Evolutionary conservation across 2,113 vertebrate species (phyloP).

Genomic region (Piprites chloris): DNA sequence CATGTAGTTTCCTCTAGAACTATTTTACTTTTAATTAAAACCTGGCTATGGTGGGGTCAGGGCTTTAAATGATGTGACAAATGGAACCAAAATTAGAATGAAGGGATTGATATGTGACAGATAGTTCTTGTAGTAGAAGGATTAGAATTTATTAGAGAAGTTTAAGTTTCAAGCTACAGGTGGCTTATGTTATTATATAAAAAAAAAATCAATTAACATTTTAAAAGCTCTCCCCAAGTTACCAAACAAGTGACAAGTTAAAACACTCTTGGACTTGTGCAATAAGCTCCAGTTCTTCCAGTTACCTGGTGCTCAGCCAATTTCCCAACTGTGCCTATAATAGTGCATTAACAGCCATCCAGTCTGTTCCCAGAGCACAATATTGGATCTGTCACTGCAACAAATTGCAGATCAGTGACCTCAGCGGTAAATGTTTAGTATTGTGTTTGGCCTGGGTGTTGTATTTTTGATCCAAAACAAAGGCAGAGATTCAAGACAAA

Average conservation of each 20-base stretch:
- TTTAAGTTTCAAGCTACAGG: conserved; percentile 45
- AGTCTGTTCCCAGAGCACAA: conserved; percentile 38
- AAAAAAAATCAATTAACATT: conserved; percentile 42
- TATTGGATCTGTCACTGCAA: conserved; percentile 50
- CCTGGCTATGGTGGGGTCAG: neutral
- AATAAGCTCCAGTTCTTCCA: conserved; percentile 21
- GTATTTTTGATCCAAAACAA: conserved; percentile 30
- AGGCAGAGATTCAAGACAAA: conserved; percentile 42
- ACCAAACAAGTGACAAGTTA: conserved; percentile 12
- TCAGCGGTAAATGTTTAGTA: conserved; percentile 36
- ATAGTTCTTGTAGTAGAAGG: neutral
- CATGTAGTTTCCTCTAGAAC: neutral
- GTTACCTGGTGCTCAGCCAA: conserved; percentile 30
- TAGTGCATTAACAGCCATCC: conserved; percentile 13
- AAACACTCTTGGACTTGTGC: conserved; percentile 18
- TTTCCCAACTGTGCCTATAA: conserved; percentile 49
- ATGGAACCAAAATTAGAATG: neutral
- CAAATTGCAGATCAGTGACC: conserved; percentile 55
- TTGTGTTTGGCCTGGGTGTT: conserved; percentile 41
- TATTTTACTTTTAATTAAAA: neutral
- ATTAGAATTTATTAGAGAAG: conserved; percentile 29
- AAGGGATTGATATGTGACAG: neutral
- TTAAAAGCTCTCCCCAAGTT: conserved; percentile 30
- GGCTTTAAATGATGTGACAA: neutral
- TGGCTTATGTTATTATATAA: conserved; percentile 23